Evolutionary conservation across 2,797 vertebrate genomes (phyloP), one percentile per base, ranked within the genome.

Genomic region (Chiroxiphia lanceolata): DNA sequence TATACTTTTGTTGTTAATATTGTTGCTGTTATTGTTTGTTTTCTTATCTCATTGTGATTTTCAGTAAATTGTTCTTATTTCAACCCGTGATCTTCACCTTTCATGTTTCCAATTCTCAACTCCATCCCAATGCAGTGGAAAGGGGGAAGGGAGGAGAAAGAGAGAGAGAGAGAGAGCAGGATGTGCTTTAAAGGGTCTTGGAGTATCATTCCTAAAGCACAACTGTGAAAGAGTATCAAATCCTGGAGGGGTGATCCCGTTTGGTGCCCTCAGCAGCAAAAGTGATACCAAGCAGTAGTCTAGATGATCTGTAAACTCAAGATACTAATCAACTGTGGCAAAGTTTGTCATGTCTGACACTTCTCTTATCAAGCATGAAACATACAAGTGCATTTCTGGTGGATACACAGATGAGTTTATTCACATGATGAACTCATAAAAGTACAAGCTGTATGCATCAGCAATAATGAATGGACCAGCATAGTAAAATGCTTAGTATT

Each of bases 61-160:
- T 17, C 51, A 59, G 23, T 21, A 25, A 22, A 45, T 51, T 64
- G 11, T 20, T 48, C 31, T 36, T 40, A 31, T 31, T 25, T 45
- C 1, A 1, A 7, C 27, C 10, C 2, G 3, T 15, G 15, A 4
- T 29, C 21, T 48, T 33, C 36, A 11, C 3, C 10, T 20, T 1
- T 63, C 42, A 10, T 48, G 23, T 16, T 33, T 83, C 36, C 56
- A 50, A 2, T 19, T 61, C 31, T 48, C 22, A 27, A 20, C 26
- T 50, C 34, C 26, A 34, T 25, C 20, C 33, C 33, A 29, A 8
- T 11, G 10, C 44, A 76, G 36, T 38, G 31, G 40, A 50, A 33
- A 75, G 6, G 8, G 16, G 21, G 10, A 56, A 14, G 5, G 20
- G 14, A 22, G 42, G 14, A 13, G 2, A 25, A 6, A 20, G 38